Base-by-base conservation (phyloP, 2,888 invertebrate genomes). In the Linyphia triangularis region DNA sequence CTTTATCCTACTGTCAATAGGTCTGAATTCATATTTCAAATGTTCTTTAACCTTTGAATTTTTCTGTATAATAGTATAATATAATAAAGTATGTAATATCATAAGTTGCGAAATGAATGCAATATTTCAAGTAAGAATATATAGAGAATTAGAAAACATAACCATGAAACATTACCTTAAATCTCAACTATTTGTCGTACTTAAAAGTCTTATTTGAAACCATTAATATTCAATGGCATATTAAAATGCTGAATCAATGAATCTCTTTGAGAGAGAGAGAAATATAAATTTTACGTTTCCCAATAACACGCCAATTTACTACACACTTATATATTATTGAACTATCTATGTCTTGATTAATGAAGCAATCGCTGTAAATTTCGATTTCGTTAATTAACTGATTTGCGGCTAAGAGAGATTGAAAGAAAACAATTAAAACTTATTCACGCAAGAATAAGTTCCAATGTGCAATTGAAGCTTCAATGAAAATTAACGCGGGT, bases 331-430 rank as follows among this genome's bases (percentile, higher is more conserved):
- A 43, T 26, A 43, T 78, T 78, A 65, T 51, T 78, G 43, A 78
- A 65, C 43, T 28, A 43, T 13, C 5, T 78, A 43, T 24, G 30
- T 43, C 28, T 30, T 63, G 43, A 78, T 78, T 26, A 63, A 40
- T 28, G 65, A 43, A 65, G 43, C 65, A 78, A 78, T 78, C 51
- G 65, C 40, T 43, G 59, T 33, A 33, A 33, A 33, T 33, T 33
- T 33, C 33, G 43, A 78, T 78, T 78, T 78, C 65, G 78, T 78
- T 78, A 78, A 78, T 78, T 78, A 78, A 78, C 78, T 63, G 78
- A 65, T 65, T 78, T 65, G 51, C 65, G 43, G 65, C 65, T 59
- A 57, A 59, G 57, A 73, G 59, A 57, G n/a, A 57, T 73, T 43
- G 65, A 78, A 78, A 65, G 65, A 65, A 78, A 43, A 78, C 78